Conservation (phyloP, 1,140 invertebrate genomes). For the Drosophila santomea region DNA sequence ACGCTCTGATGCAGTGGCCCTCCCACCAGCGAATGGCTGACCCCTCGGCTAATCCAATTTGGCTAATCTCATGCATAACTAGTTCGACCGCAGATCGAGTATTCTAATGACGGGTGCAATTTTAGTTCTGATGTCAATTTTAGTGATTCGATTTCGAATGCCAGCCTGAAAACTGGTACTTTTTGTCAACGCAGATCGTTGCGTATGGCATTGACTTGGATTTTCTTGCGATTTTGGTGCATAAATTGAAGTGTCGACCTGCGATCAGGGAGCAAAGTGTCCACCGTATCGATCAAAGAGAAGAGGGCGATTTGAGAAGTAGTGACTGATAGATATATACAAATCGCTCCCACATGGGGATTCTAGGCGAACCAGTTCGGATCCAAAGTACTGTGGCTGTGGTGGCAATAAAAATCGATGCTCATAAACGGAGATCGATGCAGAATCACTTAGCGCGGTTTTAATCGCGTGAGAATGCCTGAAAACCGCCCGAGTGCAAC, state of each 20-base stretch:
- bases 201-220: conserved; percentile 54
- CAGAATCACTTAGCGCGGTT: conserved; percentile 45
- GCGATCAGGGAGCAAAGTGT: conserved; percentile 43
- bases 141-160: conserved; percentile 10
- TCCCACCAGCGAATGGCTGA: conserved; percentile 10
- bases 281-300: conserved; percentile 17
- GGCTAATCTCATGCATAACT: conserved; percentile 48
- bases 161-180: conserved; percentile 14
- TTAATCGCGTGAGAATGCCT: conserved; percentile 47
- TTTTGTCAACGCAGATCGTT: conserved; percentile 34
- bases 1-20: conserved; percentile 18
- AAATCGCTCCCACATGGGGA: conserved; percentile 49
- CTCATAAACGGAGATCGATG: conserved; percentile 36
- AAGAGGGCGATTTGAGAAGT: neutral
- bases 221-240: conserved; percentile 23
- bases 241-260: conserved; percentile 9
- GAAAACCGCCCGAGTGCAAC: conserved; percentile 19
- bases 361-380: conserved; percentile 50
- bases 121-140: conserved; percentile 7
- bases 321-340: conserved; percentile 34
- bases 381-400: conserved; percentile 4
- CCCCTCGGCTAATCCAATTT: conserved; percentile 45
- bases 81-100: conserved; percentile 38
- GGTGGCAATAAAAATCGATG: conserved; percentile 38
- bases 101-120: conserved; percentile 47